phyloP scores from a whole-genome alignment of 2,797 vertebrate genomes.

The Silurus lanzhouensis region DNA sequence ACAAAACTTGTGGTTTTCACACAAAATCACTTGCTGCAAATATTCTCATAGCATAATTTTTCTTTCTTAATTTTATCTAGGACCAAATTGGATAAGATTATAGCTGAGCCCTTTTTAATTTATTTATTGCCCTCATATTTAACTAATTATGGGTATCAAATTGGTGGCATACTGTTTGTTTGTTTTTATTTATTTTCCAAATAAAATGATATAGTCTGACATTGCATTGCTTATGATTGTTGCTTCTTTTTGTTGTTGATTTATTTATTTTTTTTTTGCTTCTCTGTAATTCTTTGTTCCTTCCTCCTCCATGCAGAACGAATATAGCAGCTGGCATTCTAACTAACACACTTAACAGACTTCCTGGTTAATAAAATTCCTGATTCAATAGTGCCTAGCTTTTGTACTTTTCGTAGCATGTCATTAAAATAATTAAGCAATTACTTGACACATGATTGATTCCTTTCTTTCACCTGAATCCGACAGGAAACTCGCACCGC shows the following conservation, averaged over 20 bases:
- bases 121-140: too few relatives aligned
- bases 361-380: constrained; percentile 36
- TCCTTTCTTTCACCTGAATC: not conserved
- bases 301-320: constrained; percentile 14
- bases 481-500: not conserved
- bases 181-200: not conserved
- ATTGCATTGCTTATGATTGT: too few relatives aligned
- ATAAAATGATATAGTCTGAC: not conserved
- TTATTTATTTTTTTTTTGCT: not conserved
- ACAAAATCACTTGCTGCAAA: too few relatives aligned
- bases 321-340: constrained; percentile 39
- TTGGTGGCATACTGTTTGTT: not conserved
- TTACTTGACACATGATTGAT: not conserved
- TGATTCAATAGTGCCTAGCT: constrained; percentile 23
- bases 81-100: too few relatives aligned
- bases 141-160: not conserved
- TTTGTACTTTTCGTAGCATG: constrained; percentile 35
- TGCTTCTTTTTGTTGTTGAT: too few relatives aligned
- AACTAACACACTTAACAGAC: constrained; percentile 17
- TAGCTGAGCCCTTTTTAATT: too few relatives aligned
- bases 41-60: too few relatives aligned
- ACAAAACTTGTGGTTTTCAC: not conserved
- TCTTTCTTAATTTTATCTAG: too few relatives aligned
- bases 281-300: not conserved
- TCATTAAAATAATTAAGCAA: constrained; percentile 26